Percentiles rank a stretch among this genome's conserved stretches.
Evolutionary conservation across 1,140 invertebrate species (phyloP).

Genomic region (Polypedilum vanderplanki): DNA sequence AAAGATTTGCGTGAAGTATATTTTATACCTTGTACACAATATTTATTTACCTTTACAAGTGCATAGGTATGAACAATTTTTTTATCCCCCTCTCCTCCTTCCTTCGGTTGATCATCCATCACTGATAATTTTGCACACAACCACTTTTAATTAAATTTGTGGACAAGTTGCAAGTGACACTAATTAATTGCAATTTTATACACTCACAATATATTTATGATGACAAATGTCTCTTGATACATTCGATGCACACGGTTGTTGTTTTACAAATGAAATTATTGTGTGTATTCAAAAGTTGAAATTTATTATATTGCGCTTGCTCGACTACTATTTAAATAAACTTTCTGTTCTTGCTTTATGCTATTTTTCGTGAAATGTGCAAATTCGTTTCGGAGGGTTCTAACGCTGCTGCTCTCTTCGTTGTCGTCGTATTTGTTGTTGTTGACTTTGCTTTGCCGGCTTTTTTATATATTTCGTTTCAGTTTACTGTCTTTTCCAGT

Average conservation of each 20-base stretch:
- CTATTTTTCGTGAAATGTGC: slow-evolving; percentile 11
- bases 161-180: background rate
- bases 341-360: background rate
- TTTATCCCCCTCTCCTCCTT: slow-evolving; percentile 50
- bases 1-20: too few relatives aligned
- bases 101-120: slow-evolving; percentile 47
- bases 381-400: background rate
- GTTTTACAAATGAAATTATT: slow-evolving; percentile 19
- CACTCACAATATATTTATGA: background rate
- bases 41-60: slow-evolving; percentile 54
- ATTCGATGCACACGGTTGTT: slow-evolving; percentile 1
- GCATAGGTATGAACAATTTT: slow-evolving; percentile 69
- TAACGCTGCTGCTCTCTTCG: too few relatives aligned
- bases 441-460: background rate
- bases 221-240: background rate
- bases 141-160: background rate
- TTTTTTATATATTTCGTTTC: background rate
- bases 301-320: too few relatives aligned
- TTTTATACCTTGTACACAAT: background rate
- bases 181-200: background rate
- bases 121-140: background rate
- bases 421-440: too few relatives aligned
- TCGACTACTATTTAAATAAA: background rate
- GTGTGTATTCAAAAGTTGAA: too few relatives aligned
- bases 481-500: background rate